phyloP scores from a whole-genome alignment of 2,888 invertebrate genomes.

The Drosophila rellima region DNA sequence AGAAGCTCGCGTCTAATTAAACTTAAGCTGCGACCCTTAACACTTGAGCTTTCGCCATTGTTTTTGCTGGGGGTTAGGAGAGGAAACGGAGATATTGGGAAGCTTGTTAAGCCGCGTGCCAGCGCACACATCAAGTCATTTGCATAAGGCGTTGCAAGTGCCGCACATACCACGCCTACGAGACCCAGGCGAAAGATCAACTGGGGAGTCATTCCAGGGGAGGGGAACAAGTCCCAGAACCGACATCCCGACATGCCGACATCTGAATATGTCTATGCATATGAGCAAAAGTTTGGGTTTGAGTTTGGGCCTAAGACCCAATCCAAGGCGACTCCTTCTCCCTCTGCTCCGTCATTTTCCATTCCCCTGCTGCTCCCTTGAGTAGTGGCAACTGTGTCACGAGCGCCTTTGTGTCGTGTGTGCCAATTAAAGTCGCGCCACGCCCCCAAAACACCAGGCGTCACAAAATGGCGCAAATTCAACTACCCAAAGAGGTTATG shows the following conservation, averaged over 20 bases:
- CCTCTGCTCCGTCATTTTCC: neutral
- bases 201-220: conserved; percentile 66
- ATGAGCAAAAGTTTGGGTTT: conserved; percentile 60
- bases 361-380: conserved; percentile 7
- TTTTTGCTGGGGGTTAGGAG: conserved; percentile 1
- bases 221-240: conserved; percentile 25
- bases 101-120: conserved; percentile 44
- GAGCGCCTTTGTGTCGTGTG: conserved; percentile 70
- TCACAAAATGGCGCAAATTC: conserved; percentile 17
- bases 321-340: neutral
- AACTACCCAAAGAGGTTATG: conserved; percentile 11
- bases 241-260: conserved; percentile 6
- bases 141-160: conserved; percentile 69
- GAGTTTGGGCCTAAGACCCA: conserved; percentile 48
- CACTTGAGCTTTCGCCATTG: conserved; percentile 69
- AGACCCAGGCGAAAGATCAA: conserved; percentile 72
- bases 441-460: conserved; percentile 44
- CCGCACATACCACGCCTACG: conserved; percentile 55
- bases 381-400: conserved; percentile 73
- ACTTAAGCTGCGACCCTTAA: conserved; percentile 84
- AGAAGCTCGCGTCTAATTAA: conserved; percentile 84
- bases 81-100: neutral
- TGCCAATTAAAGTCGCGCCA: conserved; percentile 75
- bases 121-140: conserved; percentile 66
- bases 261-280: conserved; percentile 71